phyloP scores from a whole-genome alignment of 2,888 invertebrate genomes.

The Silvanus unidentatus region DNA sequence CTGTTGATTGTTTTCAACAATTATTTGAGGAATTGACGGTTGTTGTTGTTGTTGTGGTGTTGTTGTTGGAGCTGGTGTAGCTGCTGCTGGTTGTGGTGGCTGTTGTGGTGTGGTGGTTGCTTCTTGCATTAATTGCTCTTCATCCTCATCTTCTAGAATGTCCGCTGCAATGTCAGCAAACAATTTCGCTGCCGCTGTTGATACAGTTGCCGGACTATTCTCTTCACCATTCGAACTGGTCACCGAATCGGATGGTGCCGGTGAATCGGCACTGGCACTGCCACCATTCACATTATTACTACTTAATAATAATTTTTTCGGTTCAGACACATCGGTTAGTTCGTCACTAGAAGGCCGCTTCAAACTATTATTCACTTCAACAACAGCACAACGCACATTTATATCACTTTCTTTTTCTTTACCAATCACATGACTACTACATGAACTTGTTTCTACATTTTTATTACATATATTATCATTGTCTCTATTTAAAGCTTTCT shows the following conservation, averaged over 20 bases:
- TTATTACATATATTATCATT: conserved; percentile 31
- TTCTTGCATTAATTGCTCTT: conserved; percentile 45
- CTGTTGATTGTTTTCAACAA: conserved; percentile 43
- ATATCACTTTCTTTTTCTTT: conserved; percentile 21
- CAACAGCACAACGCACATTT: conserved; percentile 1
- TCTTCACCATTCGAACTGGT: conserved; percentile 49
- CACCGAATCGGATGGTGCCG: conserved; percentile 48
- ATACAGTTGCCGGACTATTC: conserved; percentile 55
- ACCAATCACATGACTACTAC: conserved; percentile 20
- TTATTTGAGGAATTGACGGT: conserved; percentile 35
- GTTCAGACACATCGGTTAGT: conserved; percentile 45
- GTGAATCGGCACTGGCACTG: too few species aligned
- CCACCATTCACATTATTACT: conserved; percentile 34
- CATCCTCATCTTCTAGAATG: conserved; percentile 75
- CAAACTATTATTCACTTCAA: conserved; percentile 13
- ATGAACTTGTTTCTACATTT: conserved; percentile 16
- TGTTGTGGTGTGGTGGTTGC: conserved; percentile 9
- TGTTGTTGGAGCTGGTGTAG: conserved; percentile 14
- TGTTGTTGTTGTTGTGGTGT: neutral
- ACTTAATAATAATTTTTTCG: conserved; percentile 42
- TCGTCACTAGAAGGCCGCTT: conserved; percentile 43
- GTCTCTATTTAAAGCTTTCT: conserved; percentile 45
- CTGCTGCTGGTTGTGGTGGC: conserved; percentile 14
- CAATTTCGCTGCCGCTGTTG: conserved; percentile 77
- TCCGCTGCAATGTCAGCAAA: conserved; percentile 82